Evolutionary conservation across 1,140 invertebrate species (phyloP).

Genomic region (Brachionus rotundiformis): DNA sequence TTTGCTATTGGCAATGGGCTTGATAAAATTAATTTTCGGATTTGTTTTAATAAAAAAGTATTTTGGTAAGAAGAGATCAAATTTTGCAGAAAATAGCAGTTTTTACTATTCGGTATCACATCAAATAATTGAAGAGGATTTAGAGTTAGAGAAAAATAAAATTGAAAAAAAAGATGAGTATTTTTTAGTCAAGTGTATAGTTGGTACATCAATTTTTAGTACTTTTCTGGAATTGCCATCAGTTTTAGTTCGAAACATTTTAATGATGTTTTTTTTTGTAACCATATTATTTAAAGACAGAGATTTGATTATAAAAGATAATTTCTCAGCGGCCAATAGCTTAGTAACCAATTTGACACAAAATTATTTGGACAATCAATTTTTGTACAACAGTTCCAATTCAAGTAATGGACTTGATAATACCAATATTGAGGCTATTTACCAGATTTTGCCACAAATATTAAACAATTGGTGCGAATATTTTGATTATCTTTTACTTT

Average conservation of each 20-base stretch:
- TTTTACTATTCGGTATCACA: background rate
- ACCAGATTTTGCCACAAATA: background rate
- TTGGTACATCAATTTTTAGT: background rate
- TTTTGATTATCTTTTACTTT: slow-evolving; percentile 36
- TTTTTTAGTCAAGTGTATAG: slow-evolving; percentile 24
- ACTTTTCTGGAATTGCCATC: slow-evolving; percentile 32
- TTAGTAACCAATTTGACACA: background rate
- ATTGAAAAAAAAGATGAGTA: background rate
- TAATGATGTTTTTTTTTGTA: slow-evolving; percentile 33
- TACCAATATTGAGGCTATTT: background rate
- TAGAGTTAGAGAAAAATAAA: background rate
- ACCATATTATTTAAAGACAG: background rate
- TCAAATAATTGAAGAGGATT: background rate
- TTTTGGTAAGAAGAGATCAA: background rate
- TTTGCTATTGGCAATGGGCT: slow-evolving; percentile 21
- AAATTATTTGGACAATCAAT: background rate
- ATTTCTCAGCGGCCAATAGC: background rate
- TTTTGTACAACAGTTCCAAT: background rate
- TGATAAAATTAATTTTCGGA: slow-evolving; percentile 10
- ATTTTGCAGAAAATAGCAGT: background rate
- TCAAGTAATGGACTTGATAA: background rate
- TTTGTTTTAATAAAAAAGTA: slow-evolving; percentile 9
- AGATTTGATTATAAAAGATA: background rate
- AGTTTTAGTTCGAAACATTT: slow-evolving; percentile 13
- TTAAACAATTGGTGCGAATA: slow-evolving; percentile 21